These are phyloP conservation scores for Oscheius onirici DNA, from an alignment of 2,888 invertebrate species.

Conservation along the genomic window DNA sequence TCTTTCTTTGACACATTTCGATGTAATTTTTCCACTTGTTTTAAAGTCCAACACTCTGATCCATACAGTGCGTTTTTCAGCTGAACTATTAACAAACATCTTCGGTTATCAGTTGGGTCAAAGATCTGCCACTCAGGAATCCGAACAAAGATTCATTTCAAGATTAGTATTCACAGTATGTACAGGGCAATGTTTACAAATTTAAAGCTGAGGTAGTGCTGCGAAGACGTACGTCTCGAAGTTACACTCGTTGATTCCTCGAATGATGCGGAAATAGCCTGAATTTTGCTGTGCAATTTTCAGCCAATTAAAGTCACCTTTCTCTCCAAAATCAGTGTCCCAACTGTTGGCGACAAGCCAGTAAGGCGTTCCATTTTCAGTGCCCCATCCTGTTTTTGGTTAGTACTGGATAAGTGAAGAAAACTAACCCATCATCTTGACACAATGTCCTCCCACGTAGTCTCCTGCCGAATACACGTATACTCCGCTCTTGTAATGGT, in stretches of 20 bases:
- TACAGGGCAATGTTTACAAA: too few species aligned
- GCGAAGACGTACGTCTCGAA: constrained; percentile 45
- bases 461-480: constrained; percentile 75
- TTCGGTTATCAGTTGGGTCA: too few species aligned
- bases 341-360: constrained; percentile 93
- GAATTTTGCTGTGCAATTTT: constrained; percentile 40
- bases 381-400: constrained; percentile 85
- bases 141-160: too few species aligned
- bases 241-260: constrained; percentile 52
- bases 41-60: too few species aligned
- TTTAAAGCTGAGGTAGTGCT: constrained; percentile 35
- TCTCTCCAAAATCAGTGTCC: constrained; percentile 91
- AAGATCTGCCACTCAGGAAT: too few species aligned
- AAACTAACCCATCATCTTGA: neutral
- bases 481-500: constrained; percentile 82
- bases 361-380: constrained; percentile 75
- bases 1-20: too few species aligned
- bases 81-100: too few species aligned
- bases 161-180: too few species aligned
- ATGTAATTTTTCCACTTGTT: too few species aligned
- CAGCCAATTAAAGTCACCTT: constrained; percentile 62
- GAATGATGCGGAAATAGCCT: constrained; percentile 49
- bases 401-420: neutral
- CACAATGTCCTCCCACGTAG: neutral
- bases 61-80: too few species aligned